A percentile compares a stretch with the other conserved stretches of the same genome.
Evolutionary conservation across 2,888 invertebrate species (phyloP).

Genomic region (Acanthosepion lycidas): DNA sequence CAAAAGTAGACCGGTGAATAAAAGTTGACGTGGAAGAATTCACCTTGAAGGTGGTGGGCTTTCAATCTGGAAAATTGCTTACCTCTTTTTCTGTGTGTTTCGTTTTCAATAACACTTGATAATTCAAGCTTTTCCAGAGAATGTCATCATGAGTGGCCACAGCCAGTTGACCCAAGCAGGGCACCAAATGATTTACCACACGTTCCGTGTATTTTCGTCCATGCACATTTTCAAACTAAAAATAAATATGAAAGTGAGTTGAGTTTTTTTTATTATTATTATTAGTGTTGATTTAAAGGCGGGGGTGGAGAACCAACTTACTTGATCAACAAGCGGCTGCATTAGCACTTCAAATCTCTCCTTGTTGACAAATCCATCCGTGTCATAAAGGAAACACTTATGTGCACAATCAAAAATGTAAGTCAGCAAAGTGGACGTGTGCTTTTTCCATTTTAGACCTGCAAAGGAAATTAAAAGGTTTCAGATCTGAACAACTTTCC

Average conservation of each 20-base stretch:
- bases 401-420: conserved; percentile 85
- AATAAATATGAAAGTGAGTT: not conserved
- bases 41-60: not conserved
- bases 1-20: not conserved
- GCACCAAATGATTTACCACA: conserved; percentile 80
- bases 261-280: too few species aligned
- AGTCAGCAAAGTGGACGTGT: conserved; percentile 75
- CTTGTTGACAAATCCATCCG: conserved; percentile 87
- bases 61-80: conserved; percentile 37
- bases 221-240: conserved; percentile 71
- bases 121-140: conserved; percentile 91
- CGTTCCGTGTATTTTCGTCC: conserved; percentile 79
- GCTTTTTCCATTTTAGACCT: conserved; percentile 33
- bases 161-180: conserved; percentile 87
- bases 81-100: conserved; percentile 85
- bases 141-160: conserved; percentile 86
- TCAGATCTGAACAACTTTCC: not conserved
- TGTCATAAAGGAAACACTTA: conserved; percentile 87
- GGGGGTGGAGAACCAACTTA: too few species aligned
- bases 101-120: conserved; percentile 91
- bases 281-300: too few species aligned
- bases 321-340: conserved; percentile 91
- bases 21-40: not conserved
- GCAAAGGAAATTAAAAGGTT: not conserved
- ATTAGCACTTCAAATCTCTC: conserved; percentile 88